phyloP scores from a whole-genome alignment of 2,113 vertebrate genomes.

The Ammodytes marinus region DNA sequence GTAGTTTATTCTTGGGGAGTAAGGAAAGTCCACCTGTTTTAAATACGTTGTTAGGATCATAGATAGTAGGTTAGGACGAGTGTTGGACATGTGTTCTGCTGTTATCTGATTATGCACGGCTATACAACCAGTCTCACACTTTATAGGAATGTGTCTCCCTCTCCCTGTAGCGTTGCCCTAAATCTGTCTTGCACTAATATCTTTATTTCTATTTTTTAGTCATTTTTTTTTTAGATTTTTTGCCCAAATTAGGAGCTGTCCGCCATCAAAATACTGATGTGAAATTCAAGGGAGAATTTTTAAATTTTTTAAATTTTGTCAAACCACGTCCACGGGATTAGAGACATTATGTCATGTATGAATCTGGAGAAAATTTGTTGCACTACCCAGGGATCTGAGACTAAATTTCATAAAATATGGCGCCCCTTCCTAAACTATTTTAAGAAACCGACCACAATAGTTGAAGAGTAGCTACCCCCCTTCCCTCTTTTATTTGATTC shows the following conservation, averaged over 20 bases:
- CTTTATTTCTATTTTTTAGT: conserved; percentile 44
- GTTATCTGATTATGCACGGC: conserved; percentile 45
- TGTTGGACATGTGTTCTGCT: neutral
- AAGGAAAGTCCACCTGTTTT: too few species aligned
- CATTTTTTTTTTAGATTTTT: conserved; percentile 53
- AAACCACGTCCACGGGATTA: too few species aligned
- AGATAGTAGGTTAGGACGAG: conserved; percentile 36
- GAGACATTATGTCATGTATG: too few species aligned
- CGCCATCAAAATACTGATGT: conserved; percentile 41
- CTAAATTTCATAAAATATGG: too few species aligned
- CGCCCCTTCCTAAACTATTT: too few species aligned
- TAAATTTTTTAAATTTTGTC: conserved; percentile 48
- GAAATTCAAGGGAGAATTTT: conserved; percentile 35
- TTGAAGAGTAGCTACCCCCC: too few species aligned
- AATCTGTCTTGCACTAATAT: conserved; percentile 50
- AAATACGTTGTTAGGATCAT: too few species aligned
- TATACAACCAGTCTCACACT: conserved; percentile 57
- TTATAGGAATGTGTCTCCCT: conserved; percentile 49
- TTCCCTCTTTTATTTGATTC: too few species aligned
- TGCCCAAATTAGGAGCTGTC: conserved; percentile 60
- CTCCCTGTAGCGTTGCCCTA: conserved; percentile 47
- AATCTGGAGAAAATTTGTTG: too few species aligned
- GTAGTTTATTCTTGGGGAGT: too few species aligned
- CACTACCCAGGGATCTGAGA: too few species aligned
- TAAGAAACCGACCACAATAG: too few species aligned